Evolutionary conservation across 2,797 vertebrate species (phyloP).

Genomic region (Craterocephalus amniculus): DNA sequence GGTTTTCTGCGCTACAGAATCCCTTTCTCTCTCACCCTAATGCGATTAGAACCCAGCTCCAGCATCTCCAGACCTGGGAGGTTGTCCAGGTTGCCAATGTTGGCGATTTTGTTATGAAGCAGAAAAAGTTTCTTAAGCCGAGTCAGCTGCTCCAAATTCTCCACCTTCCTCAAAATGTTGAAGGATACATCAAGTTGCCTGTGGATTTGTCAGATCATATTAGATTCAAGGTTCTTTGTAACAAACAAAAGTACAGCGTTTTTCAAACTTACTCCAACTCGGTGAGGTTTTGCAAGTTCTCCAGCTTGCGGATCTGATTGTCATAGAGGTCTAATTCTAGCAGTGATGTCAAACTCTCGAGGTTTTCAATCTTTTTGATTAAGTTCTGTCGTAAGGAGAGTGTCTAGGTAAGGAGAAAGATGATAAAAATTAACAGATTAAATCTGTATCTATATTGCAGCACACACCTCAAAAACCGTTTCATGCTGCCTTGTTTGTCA

Average conservation of each 20-base stretch:
- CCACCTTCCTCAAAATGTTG: conserved; percentile 92
- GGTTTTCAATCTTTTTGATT: conserved; percentile 95
- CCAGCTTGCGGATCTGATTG: conserved; percentile 96
- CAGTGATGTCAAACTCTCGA: conserved; percentile 88
- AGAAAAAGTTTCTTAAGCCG: conserved; percentile 94
- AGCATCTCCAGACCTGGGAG: conserved; percentile 92
- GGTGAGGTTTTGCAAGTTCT: conserved; percentile 91
- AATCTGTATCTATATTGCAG: neutral
- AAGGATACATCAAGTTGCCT: conserved; percentile 96
- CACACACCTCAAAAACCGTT: neutral
- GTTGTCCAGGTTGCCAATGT: conserved; percentile 89
- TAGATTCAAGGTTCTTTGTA: neutral
- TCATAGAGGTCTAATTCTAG: conserved; percentile 96
- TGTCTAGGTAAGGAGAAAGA: conserved; percentile 81
- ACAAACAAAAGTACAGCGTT: neutral
- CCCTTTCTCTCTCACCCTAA: conserved; percentile 87
- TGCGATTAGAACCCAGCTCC: conserved; percentile 96
- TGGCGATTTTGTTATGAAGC: conserved; percentile 96
- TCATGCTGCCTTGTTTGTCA: neutral
- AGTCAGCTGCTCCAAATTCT: conserved; percentile 90
- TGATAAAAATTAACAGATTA: conserved; percentile 15
- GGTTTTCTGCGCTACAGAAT: neutral
- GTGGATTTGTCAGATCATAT: conserved; percentile 31
- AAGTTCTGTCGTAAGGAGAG: conserved; percentile 97
- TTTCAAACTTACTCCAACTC: conserved; percentile 90